These are phyloP conservation scores for Hyaena hyaena DNA, from an alignment of 2,113 vertebrate species.

Conservation along the genomic window DNA sequence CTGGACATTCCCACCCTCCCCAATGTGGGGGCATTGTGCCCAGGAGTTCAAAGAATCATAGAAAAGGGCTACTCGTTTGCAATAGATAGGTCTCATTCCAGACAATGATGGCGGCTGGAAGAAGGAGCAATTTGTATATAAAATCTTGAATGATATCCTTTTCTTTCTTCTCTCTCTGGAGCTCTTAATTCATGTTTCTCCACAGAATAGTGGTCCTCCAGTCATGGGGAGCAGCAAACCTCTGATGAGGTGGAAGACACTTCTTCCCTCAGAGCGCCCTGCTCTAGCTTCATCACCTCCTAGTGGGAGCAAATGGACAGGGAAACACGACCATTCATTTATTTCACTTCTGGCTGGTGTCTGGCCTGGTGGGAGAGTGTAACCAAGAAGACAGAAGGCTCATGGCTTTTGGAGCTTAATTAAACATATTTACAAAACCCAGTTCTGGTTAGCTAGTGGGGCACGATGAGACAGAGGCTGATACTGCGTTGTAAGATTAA, in stretches of 20 bases:
- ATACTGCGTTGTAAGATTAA: constrained; percentile 51
- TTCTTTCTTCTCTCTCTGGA: neutral
- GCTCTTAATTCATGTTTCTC: neutral
- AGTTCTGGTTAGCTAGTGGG: neutral
- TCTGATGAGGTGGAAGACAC: neutral
- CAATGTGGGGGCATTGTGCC: neutral
- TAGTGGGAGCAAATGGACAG: neutral
- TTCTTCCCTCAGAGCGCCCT: neutral
- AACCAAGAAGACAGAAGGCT: neutral
- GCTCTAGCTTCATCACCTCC: neutral
- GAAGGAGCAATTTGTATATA: neutral
- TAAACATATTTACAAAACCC: constrained; percentile 59
- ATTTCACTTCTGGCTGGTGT: neutral
- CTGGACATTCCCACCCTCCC: neutral
- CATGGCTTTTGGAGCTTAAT: constrained; percentile 45
- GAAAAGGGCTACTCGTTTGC: neutral
- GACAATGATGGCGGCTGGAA: neutral
- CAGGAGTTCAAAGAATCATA: neutral
- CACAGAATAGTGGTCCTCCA: neutral
- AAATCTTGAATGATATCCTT: neutral
- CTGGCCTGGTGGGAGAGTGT: constrained; percentile 8
- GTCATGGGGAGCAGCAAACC: neutral
- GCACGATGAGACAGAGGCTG: constrained; percentile 44
- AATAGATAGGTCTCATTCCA: neutral
- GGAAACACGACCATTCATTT: neutral